A percentile compares a stretch with the other conserved stretches of the same genome.
These are phyloP conservation scores for Halictus quadricinctus DNA, from an alignment of 2,888 invertebrate species.

Conservation along the genomic window DNA sequence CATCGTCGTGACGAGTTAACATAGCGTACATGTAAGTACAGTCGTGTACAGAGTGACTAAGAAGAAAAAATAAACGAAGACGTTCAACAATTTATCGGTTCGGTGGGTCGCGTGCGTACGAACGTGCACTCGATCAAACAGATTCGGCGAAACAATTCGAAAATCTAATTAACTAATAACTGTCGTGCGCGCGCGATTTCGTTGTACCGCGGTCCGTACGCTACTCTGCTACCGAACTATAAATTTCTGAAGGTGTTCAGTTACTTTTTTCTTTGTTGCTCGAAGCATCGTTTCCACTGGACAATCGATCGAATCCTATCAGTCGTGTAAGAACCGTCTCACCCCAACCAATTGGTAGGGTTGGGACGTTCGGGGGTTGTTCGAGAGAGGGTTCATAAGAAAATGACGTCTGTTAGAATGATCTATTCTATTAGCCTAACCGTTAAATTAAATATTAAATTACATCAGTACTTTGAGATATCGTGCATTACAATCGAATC, in stretches of 20 bases:
- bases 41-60: slow-evolving; percentile 24
- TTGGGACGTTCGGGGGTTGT: background rate
- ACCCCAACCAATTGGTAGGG: background rate
- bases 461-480: slow-evolving; percentile 13
- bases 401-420: slow-evolving; percentile 9
- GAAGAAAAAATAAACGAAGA: slow-evolving; percentile 2
- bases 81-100: slow-evolving; percentile 4
- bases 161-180: slow-evolving; percentile 5
- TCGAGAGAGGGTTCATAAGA: background rate
- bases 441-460: slow-evolving; percentile 12
- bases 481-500: slow-evolving; percentile 12
- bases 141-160: background rate
- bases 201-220: background rate
- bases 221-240: background rate
- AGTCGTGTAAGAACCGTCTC: slow-evolving; percentile 4
- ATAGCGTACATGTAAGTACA: slow-evolving; percentile 32
- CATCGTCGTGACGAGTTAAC: slow-evolving; percentile 11
- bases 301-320: slow-evolving; percentile 14
- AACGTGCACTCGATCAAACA: background rate
- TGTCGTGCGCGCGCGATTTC: background rate
- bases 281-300: background rate
- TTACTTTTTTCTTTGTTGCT: background rate
- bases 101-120: background rate
- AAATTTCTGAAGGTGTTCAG: slow-evolving; percentile 12
- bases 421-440: slow-evolving; percentile 3